phyloP scores from a whole-genome alignment of 2,113 vertebrate genomes.

The Pedionomus torquatus region DNA sequence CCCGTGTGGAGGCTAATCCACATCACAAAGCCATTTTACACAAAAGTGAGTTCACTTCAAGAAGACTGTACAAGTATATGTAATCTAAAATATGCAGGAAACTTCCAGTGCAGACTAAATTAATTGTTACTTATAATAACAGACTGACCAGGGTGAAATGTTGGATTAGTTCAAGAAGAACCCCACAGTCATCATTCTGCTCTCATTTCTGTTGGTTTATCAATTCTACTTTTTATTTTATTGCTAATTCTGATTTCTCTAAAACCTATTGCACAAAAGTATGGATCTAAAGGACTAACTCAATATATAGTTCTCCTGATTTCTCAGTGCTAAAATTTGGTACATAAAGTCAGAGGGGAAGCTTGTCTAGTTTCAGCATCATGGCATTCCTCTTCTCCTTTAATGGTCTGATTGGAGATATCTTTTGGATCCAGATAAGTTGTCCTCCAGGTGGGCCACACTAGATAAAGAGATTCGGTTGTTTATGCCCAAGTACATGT shows the following conservation, averaged over 20 bases:
- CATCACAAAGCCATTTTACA: slow-evolving; percentile 30
- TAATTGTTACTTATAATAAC: background rate
- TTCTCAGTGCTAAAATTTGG: background rate
- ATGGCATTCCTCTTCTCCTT: background rate
- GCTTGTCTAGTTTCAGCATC: background rate
- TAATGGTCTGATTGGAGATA: background rate
- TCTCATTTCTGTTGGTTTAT: background rate
- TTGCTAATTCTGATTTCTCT: background rate
- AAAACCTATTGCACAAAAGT: background rate
- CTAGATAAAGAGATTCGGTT: background rate
- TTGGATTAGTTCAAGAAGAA: background rate
- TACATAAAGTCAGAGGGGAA: background rate
- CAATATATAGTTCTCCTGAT: background rate
- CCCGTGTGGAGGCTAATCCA: slow-evolving; percentile 55
- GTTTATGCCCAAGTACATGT: accelerated
- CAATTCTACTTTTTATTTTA: background rate
- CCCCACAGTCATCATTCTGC: background rate
- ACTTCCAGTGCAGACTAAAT: background rate
- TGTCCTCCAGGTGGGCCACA: background rate
- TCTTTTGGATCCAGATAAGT: background rate
- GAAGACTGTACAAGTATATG: background rate
- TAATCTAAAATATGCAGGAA: slow-evolving; percentile 8
- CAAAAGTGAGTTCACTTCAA: slow-evolving; percentile 38
- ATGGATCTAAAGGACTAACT: background rate
- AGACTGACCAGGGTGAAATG: background rate